Conservation (phyloP, 2,888 invertebrate species). For the Matsumyia berberina region DNA sequence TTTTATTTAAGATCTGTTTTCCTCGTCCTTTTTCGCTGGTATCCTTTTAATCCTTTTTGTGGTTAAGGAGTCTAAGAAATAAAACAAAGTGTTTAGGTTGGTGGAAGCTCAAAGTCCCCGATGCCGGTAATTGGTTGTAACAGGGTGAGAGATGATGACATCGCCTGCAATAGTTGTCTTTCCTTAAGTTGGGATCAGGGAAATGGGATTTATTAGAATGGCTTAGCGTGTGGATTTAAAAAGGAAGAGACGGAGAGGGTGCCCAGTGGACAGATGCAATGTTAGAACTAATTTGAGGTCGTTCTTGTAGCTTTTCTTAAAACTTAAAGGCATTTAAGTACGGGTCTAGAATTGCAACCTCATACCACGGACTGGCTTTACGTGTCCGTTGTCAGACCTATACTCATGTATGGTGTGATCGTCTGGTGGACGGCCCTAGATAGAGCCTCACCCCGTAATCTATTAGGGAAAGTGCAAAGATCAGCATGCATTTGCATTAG, state of each 20-base stretch:
- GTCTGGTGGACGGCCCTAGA: too few relatives aligned
- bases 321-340: too few relatives aligned
- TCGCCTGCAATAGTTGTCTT: neutral
- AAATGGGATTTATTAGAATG: neutral
- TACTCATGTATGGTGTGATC: too few relatives aligned
- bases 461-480: too few relatives aligned
- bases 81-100: conserved; percentile 12
- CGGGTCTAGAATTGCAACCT: too few relatives aligned
- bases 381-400: too few relatives aligned
- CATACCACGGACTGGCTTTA: too few relatives aligned
- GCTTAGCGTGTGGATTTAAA: neutral
- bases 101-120: conserved; percentile 3
- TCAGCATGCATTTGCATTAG: too few relatives aligned
- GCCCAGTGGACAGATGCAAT: neutral
- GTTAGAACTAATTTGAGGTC: neutral
- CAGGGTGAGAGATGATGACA: conserved; percentile 3
- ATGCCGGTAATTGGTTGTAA: conserved; percentile 23
- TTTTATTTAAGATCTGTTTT: conserved; percentile 33
- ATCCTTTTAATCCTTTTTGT: conserved; percentile 31
- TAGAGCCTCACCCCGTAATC: too few relatives aligned
- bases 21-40: conserved; percentile 14
- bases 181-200: neutral
- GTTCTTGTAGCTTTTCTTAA: neutral
- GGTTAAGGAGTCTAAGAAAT: neutral
- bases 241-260: neutral